Evolutionary conservation across 2,113 vertebrate genomes (phyloP).

Genomic region (Tachysurus fulvidraco): DNA sequence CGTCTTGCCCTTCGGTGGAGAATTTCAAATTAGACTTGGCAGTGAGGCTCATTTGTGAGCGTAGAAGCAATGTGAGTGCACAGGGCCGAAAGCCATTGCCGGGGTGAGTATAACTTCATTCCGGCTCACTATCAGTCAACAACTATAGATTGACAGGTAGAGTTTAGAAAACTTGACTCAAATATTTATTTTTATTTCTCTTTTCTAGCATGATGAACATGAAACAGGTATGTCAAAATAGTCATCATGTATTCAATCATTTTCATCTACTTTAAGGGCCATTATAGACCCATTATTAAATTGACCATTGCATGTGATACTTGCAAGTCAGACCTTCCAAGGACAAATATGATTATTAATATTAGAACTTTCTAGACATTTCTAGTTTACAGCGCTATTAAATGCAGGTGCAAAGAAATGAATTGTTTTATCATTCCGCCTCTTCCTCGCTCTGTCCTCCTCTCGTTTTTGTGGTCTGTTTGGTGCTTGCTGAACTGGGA

Average conservation of each 20-base stretch:
- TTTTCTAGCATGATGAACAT: background rate
- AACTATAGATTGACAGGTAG: slow-evolving; percentile 28
- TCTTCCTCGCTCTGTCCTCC: background rate
- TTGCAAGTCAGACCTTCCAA: background rate
- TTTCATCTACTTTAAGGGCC: background rate
- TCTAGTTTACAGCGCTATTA: background rate
- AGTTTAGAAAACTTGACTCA: background rate
- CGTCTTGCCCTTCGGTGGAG: slow-evolving; percentile 12
- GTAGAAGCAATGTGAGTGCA: background rate
- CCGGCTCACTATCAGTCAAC: slow-evolving; percentile 39
- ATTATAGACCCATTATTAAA: background rate
- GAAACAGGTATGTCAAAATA: background rate
- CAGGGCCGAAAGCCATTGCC: slow-evolving; percentile 1
- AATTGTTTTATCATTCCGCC: background rate
- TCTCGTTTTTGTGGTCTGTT: slow-evolving; percentile 20
- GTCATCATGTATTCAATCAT: background rate
- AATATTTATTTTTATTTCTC: background rate
- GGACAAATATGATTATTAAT: slow-evolving; percentile 12
- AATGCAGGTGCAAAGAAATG: background rate
- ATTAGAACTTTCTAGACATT: background rate
- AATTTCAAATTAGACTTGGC: slow-evolving; percentile 43
- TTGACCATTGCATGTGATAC: background rate
- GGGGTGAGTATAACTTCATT: slow-evolving; percentile 14
- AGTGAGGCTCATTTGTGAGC: slow-evolving; percentile 15
- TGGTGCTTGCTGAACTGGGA: slow-evolving; percentile 17